Conservation (phyloP, 2,113 vertebrate genomes). For the Hippocampus mohnikei region DNA sequence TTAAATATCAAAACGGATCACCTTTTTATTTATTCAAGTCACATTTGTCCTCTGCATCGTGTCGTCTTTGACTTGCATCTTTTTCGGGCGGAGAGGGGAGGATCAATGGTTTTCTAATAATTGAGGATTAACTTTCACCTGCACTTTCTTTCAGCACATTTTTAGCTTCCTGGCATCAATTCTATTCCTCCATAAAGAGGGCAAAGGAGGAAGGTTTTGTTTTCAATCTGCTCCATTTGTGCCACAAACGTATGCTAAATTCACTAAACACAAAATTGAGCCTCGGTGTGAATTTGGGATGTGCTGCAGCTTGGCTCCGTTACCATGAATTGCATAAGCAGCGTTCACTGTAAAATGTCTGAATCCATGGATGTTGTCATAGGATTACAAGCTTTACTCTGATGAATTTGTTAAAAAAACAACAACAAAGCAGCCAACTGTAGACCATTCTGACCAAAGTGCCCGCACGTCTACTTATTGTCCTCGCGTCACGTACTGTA, state of each 20-base stretch:
- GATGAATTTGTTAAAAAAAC: background rate
- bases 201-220: background rate
- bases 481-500: constrained; percentile 27
- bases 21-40: background rate
- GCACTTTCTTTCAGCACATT: background rate
- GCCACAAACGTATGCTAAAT: background rate
- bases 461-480: background rate
- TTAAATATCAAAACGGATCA: constrained; percentile 21
- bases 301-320: background rate
- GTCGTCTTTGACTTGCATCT: background rate
- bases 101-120: background rate
- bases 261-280: background rate
- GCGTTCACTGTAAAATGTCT: background rate
- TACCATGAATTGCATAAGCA: background rate
- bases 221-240: no score
- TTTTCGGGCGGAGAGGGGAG: no score
- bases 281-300: background rate
- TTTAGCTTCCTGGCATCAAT: background rate
- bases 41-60: background rate
- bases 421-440: background rate
- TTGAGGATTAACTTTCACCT: background rate
- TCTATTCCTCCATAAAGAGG: background rate
- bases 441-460: constrained; percentile 1
- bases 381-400: background rate
- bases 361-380: background rate